Base-by-base conservation (phyloP, 2,113 vertebrate species). In the Bombycilla garrulus region DNA sequence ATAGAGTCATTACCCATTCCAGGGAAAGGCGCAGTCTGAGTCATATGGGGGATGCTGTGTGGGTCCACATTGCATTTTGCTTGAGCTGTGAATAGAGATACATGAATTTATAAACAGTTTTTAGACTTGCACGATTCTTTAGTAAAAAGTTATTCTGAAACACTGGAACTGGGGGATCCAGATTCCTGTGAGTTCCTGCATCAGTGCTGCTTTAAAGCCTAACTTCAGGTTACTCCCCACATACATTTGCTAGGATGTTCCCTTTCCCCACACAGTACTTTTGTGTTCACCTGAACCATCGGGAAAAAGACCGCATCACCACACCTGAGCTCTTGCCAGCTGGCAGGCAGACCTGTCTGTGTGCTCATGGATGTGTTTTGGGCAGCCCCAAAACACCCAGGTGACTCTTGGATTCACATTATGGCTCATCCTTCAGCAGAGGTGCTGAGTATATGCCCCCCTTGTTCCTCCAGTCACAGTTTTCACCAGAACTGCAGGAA, bases 401-500 rank as follows among this genome's bases (percentile, higher is more conserved):
- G 7, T 80, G 60, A 40, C 71, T 66, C 88, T 50, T 78, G 50
- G 23, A 47, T 73, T 90, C 6, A 6, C 28, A 33, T 42, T 84
- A 12, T 31, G 79, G 70, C 51, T 81, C 29, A 8, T 95, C 78
- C 56, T 78, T 86, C 60, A 78, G 77, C 38, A 80, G 74, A 83
- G 58, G 44, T 7, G 7, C 53, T 28, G 35, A 86, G 17, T 50
- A 29, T 56, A 28, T 70, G 17, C 12, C 60, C 40, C 53, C 45
- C 80, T 82, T 40, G 38, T 86, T 81, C 67, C 33, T 88, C 54
- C 58, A 65, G 85, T 71, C 81, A 81, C 61, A 88, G 33, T 93
- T 90, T 94, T 92, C 90, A 66, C 58, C 76, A 96, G 88, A 93
- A 44, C 88, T 92, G 80, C 61, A 95, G 96, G 95, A 97, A 97